Evolutionary conservation across 2,888 invertebrate genomes (phyloP), one percentile per base, ranked within the genome.

Genomic region (Heliconius aoede): DNA sequence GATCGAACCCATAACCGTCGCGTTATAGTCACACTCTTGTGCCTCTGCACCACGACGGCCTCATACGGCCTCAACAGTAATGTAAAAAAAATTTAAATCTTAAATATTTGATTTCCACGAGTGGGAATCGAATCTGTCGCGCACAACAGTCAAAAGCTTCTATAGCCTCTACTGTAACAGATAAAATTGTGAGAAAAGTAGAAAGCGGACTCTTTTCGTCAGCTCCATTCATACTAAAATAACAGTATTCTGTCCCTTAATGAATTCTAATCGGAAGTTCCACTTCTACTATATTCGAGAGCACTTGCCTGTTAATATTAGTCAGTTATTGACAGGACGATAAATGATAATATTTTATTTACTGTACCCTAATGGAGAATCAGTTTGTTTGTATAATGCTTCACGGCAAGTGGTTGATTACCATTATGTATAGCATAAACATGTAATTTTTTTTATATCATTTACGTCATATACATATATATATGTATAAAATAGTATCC

Each of bases 291-390:
- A 58, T 40, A 72, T 72, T 58, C 26, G 36, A 64, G 71, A 64
- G 75, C 51, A 76, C 76, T 76, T 72, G 71, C 55, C 55, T 67
- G 36, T 64, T 76, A 78, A 78, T 78, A 78, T 76, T 78, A 65
- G 71, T 51, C 26, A 36, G 21, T 71, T 51, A 71, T 76, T 71
- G 64, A 74, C 74, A 51, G 26, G 51, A 30, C 64, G 76, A 78
- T 78, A 71, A 78, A 36, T 71, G 55, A 55, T 55, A 55, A 55
- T n/a, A 55, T 73, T 76, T 40, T 73, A 69, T 76, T 76, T 32
- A 58, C 46, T 65, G 60, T 69, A 68, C 28, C 73, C 61, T 78
- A 69, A 78, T 75, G 73, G 58, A 55, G 67, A 28, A 51, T 68
- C 40, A 51, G 62, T 68, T 46, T 40, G 65, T 60, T 73, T 60